Base-by-base conservation (phyloP, 1,140 invertebrate species). In the Drosophila nigrodunni region DNA sequence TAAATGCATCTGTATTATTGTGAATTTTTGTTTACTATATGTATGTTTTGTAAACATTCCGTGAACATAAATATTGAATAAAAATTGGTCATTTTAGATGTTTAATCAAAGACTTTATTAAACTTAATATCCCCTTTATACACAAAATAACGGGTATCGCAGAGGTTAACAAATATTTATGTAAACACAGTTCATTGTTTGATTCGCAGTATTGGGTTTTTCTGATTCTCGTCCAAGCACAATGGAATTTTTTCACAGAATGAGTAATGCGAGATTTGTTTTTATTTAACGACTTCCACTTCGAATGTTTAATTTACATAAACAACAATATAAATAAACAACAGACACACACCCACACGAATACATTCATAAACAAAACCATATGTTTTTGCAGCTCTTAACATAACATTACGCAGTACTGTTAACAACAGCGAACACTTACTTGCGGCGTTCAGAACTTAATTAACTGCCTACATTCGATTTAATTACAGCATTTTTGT, bases 31-130 rank as follows among this genome's bases (percentile, higher is more conserved):
- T 73, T 67, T 80, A 73, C 69, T 80, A 18, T 65, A 57, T 72
- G 25, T 74, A 11, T 61, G 41, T 57, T 72, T 39, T 59, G 80
- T 74, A 74, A 78, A 75, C 83, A 88, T 88, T 88, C 83, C 85
- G 83, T 88, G 77, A 74, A 73, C 82, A 88, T 66, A 80, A 87
- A 71, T 88, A 83, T 82, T 77, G 21, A 87, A 83, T 88, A 88
- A 82, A 87, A 35, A 57, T 41, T 57, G 35, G 18, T 41, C 2
- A 41, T 70, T 79, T 68, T 77, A 62, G 44, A 52, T 72, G 21
- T 11, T 44, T 2, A 25, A 25, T 3, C 13, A 35, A 1, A 30
- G 39, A 7, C 11, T 57, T 35, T 10, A 9, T 37, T 35, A 39
- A 54, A 54, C 34, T 34, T 54, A 7, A 6, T 13, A 5, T 5